Conservation (phyloP, 2,797 vertebrate genomes). For the Microctenopoma steveboyesi region DNA sequence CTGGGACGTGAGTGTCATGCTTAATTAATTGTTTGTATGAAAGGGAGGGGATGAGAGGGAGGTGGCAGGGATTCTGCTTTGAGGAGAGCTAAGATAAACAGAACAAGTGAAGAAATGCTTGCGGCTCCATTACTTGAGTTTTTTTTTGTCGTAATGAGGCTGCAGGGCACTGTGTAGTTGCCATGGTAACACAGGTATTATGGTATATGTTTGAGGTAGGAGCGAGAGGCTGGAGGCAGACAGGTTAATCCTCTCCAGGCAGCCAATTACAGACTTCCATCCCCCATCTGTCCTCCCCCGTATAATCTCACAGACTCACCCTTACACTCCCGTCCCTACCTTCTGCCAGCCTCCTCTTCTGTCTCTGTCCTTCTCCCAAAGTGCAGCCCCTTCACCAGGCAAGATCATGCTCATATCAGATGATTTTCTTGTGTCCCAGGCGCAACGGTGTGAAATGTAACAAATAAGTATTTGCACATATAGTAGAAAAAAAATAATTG, state of each 20-base stretch:
- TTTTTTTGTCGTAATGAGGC: not conserved
- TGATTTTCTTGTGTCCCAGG: not conserved
- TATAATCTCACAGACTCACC: conserved; percentile 70
- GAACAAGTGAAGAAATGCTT: not conserved
- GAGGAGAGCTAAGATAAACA: not conserved
- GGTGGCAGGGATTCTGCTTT: not conserved
- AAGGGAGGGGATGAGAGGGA: not conserved
- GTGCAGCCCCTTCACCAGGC: not conserved
- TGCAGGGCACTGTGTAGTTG: conserved; percentile 31
- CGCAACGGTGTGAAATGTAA: too few relatives aligned
- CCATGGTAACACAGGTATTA: conserved; percentile 46
- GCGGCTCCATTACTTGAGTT: not conserved
- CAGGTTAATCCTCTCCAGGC: conserved; percentile 79
- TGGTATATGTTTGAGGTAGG: conserved; percentile 57
- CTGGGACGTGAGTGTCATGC: conserved; percentile 3
- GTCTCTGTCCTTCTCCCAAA: not conserved
- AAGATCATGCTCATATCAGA: not conserved
- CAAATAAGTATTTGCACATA: too few relatives aligned
- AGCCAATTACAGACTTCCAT: conserved; percentile 73
- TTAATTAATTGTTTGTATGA: conserved; percentile 30
- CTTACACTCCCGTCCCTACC: conserved; percentile 42
- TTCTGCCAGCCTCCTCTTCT: not conserved
- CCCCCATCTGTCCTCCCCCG: conserved; percentile 49
- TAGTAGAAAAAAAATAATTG: too few relatives aligned
- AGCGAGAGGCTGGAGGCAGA: conserved; percentile 75